Conservation (phyloP, 2,888 invertebrate species). For the Acheta domesticus region DNA sequence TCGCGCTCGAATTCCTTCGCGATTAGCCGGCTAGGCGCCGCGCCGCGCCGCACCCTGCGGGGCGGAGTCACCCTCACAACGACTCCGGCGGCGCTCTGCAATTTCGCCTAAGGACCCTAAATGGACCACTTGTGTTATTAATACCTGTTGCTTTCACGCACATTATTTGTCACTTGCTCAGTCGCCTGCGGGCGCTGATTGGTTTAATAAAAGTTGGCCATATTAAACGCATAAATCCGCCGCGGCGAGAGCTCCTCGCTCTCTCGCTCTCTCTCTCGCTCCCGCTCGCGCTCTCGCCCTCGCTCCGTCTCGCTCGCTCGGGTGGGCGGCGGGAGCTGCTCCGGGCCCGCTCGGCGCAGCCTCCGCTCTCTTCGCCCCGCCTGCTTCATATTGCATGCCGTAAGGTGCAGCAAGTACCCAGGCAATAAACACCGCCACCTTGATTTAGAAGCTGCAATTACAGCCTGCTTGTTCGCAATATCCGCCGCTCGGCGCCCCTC, state of each 20-base stretch:
- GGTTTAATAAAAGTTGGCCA: conserved; percentile 32
- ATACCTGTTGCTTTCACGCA: conserved; percentile 32
- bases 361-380: neutral
- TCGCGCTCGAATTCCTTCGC: neutral
- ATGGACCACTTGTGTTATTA: conserved; percentile 23
- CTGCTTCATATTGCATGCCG: conserved; percentile 20
- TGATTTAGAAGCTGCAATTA: conserved; percentile 34
- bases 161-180: conserved; percentile 28
- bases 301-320: too few species aligned
- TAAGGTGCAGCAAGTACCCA: conserved; percentile 24
- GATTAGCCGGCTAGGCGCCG: neutral
- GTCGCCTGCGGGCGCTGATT: conserved; percentile 28
- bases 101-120: conserved; percentile 1
- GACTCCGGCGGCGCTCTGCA: neutral
- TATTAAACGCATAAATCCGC: conserved; percentile 35
- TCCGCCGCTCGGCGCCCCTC: neutral
- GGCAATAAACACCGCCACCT: conserved; percentile 26
- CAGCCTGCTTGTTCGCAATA: conserved; percentile 26
- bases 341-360: neutral
- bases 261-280: neutral
- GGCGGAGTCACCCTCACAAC: neutral
- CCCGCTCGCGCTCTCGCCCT: too few species aligned
- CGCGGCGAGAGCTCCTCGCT: neutral
- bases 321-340: neutral
- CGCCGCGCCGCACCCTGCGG: neutral